These are phyloP conservation scores for Emys orbicularis DNA, from an alignment of 2,797 vertebrate genomes.

Conservation along the genomic window DNA sequence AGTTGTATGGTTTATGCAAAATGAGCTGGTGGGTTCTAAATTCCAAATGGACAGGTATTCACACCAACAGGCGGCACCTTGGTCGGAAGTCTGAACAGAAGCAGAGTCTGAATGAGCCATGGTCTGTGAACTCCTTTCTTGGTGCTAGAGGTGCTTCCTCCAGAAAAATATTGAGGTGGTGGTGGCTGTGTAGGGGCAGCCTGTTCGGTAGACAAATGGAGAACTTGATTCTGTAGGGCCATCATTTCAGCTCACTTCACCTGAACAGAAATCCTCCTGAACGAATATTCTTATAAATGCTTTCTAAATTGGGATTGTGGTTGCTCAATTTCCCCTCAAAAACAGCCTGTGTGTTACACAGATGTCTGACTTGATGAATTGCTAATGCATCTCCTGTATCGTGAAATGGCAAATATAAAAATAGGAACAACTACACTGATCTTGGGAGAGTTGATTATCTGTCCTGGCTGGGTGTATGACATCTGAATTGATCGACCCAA, in stretches of 20 bases:
- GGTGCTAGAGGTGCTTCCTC: not conserved
- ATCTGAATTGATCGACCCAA: not conserved
- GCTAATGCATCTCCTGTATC: not conserved
- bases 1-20: slow-evolving; percentile 28
- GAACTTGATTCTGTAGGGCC: not conserved
- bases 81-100: slow-evolving; percentile 17
- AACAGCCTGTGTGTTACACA: not conserved
- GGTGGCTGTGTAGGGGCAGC: not conserved
- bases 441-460: slow-evolving; percentile 4
- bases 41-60: not conserved
- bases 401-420: slow-evolving; percentile 10
- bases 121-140: not conserved
- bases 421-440: not conserved
- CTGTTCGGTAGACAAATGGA: not conserved
- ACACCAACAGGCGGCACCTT: not conserved
- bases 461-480: not conserved
- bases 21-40: not conserved
- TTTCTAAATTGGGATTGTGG: slow-evolving; percentile 30
- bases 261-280: not conserved
- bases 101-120: not conserved
- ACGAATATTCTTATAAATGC: not conserved
- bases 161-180: not conserved
- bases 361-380: slow-evolving; percentile 43
- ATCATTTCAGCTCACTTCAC: not conserved
- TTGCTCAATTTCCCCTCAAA: slow-evolving; percentile 22